Evolutionary conservation across 2,888 invertebrate genomes (phyloP), one percentile per base, ranked within the genome.

Genomic region (Drosophila nr. medialis): DNA sequence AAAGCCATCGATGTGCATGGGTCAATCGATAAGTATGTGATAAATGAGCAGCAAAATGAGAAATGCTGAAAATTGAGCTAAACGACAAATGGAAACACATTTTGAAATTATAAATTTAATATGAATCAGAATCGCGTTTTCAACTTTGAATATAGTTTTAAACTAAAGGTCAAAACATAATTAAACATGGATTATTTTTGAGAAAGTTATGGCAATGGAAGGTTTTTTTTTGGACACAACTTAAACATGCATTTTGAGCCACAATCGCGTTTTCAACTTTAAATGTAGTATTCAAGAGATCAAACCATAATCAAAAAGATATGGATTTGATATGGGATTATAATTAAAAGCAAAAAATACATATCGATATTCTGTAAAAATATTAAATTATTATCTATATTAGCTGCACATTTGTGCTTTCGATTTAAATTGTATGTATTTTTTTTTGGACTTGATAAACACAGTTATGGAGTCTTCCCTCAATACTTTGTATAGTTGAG

Each of bases 1-100:
- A 71, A 63, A 70, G 24, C 56, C 50, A 63, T 56, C 48, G 18
- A 51, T 42, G 40, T 42, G 15, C 71, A 58, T 51, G 77, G 61
- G 81, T n/a, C 24, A 27, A 4, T 36, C 15, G 18, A 59, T 36
- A 4, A 13, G 42, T 59, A 32, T 45, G 1, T 21, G 18, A 29
- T 3, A 36, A 40, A 32, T 21, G 2, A 15, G 2, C 15, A 15
- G 21, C 7, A 21, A 29, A 8, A 6, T 21, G 8, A 8, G 21
- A 13, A 15, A 32, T 15, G 4, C 4, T 24, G 7, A 45, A 45
- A 8, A 15, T 24, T 8, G 8, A 4, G 18, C 4, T 24, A 24
- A 24, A 24, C 24, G 24, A 24, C 24, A 24, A 24, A 24, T n/a
- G n/a, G n/a, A n/a, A n/a, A 4, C 7, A 0, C 7, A 6, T 7